Percentiles rank a stretch among this genome's conserved stretches.
phyloP scores from a whole-genome alignment of 1,140 invertebrate genomes.

The Drosophila nikananu region DNA sequence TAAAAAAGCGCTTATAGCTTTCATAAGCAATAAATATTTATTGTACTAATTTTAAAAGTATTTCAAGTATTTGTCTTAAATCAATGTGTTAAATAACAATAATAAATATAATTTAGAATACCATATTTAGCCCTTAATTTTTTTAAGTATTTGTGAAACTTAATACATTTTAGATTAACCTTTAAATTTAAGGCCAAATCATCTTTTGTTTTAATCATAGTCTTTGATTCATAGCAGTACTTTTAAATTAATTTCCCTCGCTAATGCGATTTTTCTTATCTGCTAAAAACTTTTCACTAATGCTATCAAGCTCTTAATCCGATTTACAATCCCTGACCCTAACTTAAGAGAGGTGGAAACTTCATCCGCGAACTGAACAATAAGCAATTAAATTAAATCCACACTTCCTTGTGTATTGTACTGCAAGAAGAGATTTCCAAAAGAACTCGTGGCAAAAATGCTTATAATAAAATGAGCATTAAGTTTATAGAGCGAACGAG shows the following conservation, averaged over 20 bases:
- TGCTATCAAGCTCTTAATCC: slow-evolving; percentile 49
- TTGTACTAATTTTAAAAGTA: too few species aligned
- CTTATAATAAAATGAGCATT: slow-evolving; percentile 65
- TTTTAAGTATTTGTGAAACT: neutral
- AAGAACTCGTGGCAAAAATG: slow-evolving; percentile 23
- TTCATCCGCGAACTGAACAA: slow-evolving; percentile 28
- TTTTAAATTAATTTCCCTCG: neutral
- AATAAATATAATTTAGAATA: too few species aligned
- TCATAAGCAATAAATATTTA: too few species aligned
- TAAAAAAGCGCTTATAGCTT: too few species aligned
- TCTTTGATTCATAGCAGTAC: neutral
- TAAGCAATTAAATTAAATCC: slow-evolving; percentile 66
- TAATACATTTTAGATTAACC: too few species aligned
- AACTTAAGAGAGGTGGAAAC: slow-evolving; percentile 16
- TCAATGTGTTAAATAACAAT: too few species aligned
- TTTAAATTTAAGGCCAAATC: neutral
- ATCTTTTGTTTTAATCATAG: neutral
- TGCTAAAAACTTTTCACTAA: slow-evolving; percentile 22
- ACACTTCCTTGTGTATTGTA: slow-evolving; percentile 37
- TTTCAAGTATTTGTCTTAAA: too few species aligned
- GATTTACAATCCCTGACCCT: slow-evolving; percentile 25
- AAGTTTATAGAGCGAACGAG: slow-evolving; percentile 55
- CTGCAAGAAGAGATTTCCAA: slow-evolving; percentile 5
- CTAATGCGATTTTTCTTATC: slow-evolving; percentile 11
- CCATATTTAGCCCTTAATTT: too few species aligned